Base-by-base conservation (phyloP, 2,888 invertebrate genomes). In the Chrysolina americana region DNA sequence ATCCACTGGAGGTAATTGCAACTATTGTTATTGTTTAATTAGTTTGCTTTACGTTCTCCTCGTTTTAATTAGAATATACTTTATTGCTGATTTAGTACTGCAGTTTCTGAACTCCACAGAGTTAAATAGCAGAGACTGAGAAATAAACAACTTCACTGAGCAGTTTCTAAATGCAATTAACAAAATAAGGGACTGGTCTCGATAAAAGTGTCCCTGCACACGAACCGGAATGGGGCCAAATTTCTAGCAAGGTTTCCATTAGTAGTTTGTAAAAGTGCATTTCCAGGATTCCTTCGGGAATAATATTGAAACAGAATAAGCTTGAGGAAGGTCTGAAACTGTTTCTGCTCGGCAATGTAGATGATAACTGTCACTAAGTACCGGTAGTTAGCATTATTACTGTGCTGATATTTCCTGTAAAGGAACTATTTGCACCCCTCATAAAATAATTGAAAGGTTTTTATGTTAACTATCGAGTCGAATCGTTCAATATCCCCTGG, bases 1-100 rank as follows among this genome's bases (percentile, higher is more conserved):
- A 59, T n/a, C 23, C 59, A 59, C 59, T n/a, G 36, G n/a, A 59
- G 28, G 36, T 36, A 59, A 59, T 36, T 59, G 36, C 28, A 36
- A 59, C 28, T 59, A 59, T 59, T 59, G 59, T 59, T 59, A 59
- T 59, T 59, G 59, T 59, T 59, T 36, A 59, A 59, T 59, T 59
- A 59, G 59, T 23, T 59, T n/a, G 36, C 59, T 59, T 59, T 17
- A 59, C 36, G 59, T 36, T 6, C 15, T 15, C 48, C 50, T 1
- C 21, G 66, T 41, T 66, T 66, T 50, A 66, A 66, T 66, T 50
- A 28, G 50, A 66, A 36, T 48, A 28, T 50, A 65, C 65, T 48
- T 36, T 65, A 66, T 66, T 48, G 48, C 36, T 36, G 48, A 66
- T 50, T 66, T 23, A 66, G 48, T 36, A 19, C 50, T 50, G 59